phyloP scores from a whole-genome alignment of 2,113 vertebrate genomes.

The Xiphorhynchus elegans region DNA sequence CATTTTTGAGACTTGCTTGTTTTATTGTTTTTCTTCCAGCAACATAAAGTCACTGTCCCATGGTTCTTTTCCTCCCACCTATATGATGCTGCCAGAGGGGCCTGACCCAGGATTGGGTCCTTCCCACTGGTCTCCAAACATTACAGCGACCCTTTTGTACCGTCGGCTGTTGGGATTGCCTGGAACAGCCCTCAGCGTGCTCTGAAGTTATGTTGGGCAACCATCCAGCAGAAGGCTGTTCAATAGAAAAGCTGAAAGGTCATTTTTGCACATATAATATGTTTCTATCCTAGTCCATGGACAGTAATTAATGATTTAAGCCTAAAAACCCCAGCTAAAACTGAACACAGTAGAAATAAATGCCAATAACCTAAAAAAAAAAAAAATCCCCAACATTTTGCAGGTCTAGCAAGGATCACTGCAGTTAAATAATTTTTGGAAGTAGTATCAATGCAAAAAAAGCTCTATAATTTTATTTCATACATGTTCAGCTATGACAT shows the following conservation, averaged over 20 bases:
- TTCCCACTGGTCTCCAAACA: background rate
- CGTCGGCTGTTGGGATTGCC: background rate
- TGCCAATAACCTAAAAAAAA: constrained; percentile 33
- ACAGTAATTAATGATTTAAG: constrained; percentile 28
- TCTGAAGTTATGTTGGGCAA: constrained; percentile 41
- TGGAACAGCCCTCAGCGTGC: constrained; percentile 13
- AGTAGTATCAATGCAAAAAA: background rate
- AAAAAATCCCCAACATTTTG: background rate
- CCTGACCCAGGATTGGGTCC: background rate
- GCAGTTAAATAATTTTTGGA: constrained; percentile 13
- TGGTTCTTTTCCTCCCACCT: background rate
- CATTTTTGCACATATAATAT: constrained; percentile 30
- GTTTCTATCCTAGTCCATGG: background rate
- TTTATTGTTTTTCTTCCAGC: background rate
- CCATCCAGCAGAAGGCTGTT: constrained; percentile 38
- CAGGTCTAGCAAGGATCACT: constrained; percentile 49
- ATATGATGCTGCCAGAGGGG: background rate
- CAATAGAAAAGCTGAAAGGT: constrained; percentile 37
- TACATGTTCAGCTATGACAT: constrained; percentile 3
- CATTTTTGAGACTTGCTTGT: background rate
- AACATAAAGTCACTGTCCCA: background rate
- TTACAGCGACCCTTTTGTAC: background rate
- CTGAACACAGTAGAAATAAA: constrained; percentile 53
- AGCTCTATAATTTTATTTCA: constrained; percentile 34
- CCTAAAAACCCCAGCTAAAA: constrained; percentile 37